Evolutionary conservation across 2,888 invertebrate species (phyloP), one percentile per base, ranked within the genome.

Genomic region (Ornithoptera alexandrae): DNA sequence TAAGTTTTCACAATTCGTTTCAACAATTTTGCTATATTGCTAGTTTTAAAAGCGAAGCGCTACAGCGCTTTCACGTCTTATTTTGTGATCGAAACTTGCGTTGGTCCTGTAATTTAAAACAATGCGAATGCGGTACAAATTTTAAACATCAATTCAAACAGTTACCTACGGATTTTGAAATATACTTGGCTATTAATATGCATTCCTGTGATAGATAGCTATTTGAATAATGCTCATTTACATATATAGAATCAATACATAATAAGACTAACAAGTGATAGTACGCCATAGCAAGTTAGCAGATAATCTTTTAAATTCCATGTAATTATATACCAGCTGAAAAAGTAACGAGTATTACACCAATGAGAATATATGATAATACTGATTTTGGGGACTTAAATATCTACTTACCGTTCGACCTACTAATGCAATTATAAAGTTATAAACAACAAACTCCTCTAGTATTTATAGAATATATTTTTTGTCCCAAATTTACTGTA

Each of bases 71-170:
- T 53, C 61, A 39, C 39, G 61, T 67, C 2, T 39, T 22, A 18
- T 46, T 58, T n/a, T 39, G 39, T 53, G 56, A 36, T 20, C 46
- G 56, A 39, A 67, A 56, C 67, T 53, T 20, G 15, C 53, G 22
- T 56, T 56, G 67, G 42, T 67, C 12, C 39, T 56, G 61, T 61
- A 67, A 56, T 42, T 61, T 67, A n/a, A 67, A 62, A 61, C 39
- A 39, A 66, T 60, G 22, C 60, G 60, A 53, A 59, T 30, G 15
- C 42, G 3, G 46, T n/a, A 58, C 59, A 30, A 67, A 53, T 67
- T 67, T 53, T 30, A 53, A 59, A 66, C 66, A 50, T 30, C 64
- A 39, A 20, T 65, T 65, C 22, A 17, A 46, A 59, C 36, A 65
- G 57, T 65, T 22, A 0, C 15, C 22, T 10, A 10, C 57, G 10